These are phyloP conservation scores for Helarctos malayanus DNA, from an alignment of 2,797 vertebrate species.

Conservation along the genomic window DNA sequence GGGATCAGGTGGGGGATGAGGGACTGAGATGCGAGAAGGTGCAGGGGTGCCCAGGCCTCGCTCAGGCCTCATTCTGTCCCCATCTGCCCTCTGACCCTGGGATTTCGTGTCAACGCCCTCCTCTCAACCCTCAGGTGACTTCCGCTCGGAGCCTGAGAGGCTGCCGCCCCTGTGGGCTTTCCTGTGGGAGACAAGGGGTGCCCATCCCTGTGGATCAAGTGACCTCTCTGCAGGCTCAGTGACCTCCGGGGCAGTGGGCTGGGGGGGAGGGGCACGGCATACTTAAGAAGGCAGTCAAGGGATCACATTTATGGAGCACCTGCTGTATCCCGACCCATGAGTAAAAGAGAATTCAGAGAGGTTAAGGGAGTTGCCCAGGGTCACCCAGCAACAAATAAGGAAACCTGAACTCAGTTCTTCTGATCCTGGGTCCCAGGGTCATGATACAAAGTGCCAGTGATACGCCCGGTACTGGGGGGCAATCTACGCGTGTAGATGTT, in stretches of 20 bases:
- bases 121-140: neutral
- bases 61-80: neutral
- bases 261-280: neutral
- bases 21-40: neutral
- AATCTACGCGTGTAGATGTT: neutral
- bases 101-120: neutral
- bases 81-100: neutral
- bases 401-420: neutral
- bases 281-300: neutral
- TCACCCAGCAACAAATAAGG: neutral
- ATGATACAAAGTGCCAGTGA: no score
- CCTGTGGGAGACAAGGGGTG: neutral
- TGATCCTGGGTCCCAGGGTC: neutral
- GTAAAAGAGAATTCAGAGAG: neutral
- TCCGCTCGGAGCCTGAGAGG: neutral
- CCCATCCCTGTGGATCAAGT: neutral
- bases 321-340: neutral
- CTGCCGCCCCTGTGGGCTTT: neutral
- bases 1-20: no score
- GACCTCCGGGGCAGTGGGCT: neutral
- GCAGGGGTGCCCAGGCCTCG: neutral
- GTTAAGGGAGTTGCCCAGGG: neutral
- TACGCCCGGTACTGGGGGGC: neutral
- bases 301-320: neutral
- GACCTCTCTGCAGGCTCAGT: neutral